Evolutionary conservation across 2,113 vertebrate species (phyloP).

Genomic region (Toxotes jaculatrix): DNA sequence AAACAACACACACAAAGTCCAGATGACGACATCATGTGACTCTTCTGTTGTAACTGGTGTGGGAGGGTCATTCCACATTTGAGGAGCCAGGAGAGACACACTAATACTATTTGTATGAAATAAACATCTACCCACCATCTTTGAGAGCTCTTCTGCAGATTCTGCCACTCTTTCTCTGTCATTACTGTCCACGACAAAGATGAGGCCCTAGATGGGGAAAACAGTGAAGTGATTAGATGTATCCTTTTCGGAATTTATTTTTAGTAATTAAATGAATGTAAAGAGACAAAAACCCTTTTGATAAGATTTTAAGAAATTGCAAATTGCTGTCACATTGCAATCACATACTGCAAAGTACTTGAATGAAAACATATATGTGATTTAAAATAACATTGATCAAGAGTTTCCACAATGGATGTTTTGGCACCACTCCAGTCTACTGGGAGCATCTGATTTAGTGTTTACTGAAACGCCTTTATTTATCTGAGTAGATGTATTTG

Average conservation of each 20-base stretch:
- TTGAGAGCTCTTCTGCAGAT: constrained; percentile 90
- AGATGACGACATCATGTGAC: background rate
- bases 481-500: background rate
- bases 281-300: background rate
- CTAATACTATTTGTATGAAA: background rate
- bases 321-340: background rate
- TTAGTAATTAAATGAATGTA: no score
- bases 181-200: constrained; percentile 97
- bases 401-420: background rate
- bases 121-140: constrained; percentile 86
- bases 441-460: background rate
- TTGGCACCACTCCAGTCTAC: background rate
- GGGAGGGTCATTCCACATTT: background rate
- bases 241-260: background rate
- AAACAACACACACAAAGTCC: background rate
- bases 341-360: background rate
- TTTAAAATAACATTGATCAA: background rate
- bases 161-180: constrained; percentile 92
- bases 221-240: background rate
- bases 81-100: background rate
- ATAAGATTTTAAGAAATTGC: background rate
- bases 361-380: background rate
- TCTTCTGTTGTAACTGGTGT: background rate
- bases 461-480: background rate
- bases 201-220: constrained; percentile 86